phyloP scores from a whole-genome alignment of 2,113 vertebrate species.

The Gobiocypris rarus region DNA sequence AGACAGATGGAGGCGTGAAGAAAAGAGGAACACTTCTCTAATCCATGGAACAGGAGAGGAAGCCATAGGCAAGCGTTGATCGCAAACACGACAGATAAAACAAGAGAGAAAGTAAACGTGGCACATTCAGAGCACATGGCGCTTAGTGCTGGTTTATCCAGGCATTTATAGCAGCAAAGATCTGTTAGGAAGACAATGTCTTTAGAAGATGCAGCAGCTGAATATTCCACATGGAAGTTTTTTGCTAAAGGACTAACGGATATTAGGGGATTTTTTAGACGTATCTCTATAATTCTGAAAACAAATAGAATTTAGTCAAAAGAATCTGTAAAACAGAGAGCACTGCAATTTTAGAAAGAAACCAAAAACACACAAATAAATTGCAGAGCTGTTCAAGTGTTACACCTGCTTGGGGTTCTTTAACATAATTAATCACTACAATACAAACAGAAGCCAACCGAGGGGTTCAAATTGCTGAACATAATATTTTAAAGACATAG shows the following conservation, averaged over 20 bases:
- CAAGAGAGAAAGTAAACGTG: not conserved
- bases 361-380: not conserved
- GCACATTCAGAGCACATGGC: not conserved
- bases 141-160: slow-evolving; percentile 16
- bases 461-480: slow-evolving; percentile 12
- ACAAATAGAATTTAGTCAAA: not conserved
- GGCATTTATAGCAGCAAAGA: not conserved
- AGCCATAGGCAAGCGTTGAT: not conserved
- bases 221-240: not conserved
- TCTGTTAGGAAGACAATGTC: not conserved
- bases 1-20: slow-evolving; percentile 3
- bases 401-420: not conserved
- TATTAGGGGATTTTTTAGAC: no score
- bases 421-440: slow-evolving; percentile 19
- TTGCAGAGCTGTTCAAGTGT: not conserved
- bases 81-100: not conserved
- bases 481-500: slow-evolving; percentile 1
- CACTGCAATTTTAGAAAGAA: not conserved
- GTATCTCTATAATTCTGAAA: not conserved
- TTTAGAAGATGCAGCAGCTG: not conserved
- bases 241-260: no score
- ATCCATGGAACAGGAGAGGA: slow-evolving; percentile 18
- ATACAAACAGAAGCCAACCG: not conserved
- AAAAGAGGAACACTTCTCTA: slow-evolving; percentile 23
- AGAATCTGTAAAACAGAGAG: not conserved